Evolutionary conservation across 2,113 vertebrate genomes (phyloP).

Genomic region (Oostethus manadensis): DNA sequence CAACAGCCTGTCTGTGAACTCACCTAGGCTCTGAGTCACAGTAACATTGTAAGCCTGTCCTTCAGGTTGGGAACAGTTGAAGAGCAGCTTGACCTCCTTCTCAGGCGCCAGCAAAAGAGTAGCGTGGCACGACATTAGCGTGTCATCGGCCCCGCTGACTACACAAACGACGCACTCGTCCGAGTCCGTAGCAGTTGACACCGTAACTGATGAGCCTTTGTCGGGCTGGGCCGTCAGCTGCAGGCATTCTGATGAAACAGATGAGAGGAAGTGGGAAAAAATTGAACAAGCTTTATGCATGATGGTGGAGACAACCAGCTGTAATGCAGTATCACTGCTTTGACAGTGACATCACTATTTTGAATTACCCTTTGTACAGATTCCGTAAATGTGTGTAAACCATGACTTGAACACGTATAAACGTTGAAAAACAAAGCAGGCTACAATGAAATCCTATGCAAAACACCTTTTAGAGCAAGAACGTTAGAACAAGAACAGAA

Average conservation of each 20-base stretch:
- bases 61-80: conserved; percentile 66
- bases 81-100: conserved; percentile 57
- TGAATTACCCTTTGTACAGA: too few species aligned
- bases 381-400: too few species aligned
- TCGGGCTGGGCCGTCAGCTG: conserved; percentile 40
- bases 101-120: conserved; percentile 63
- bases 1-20: conserved; percentile 19
- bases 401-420: too few species aligned
- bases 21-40: conserved; percentile 74
- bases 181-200: conserved; percentile 25
- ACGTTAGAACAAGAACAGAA: too few species aligned
- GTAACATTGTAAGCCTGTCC: conserved; percentile 63
- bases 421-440: too few species aligned
- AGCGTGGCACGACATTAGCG: conserved; percentile 20
- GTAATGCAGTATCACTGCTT: too few species aligned
- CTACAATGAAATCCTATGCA: too few species aligned
- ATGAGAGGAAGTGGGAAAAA: background rate
- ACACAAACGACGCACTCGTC: conserved; percentile 54
- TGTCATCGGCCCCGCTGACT: background rate
- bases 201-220: conserved; percentile 45
- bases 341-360: too few species aligned
- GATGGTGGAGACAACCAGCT: too few species aligned
- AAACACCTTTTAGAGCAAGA: too few species aligned
- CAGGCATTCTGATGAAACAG: conserved; percentile 55
- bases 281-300: background rate